Conservation (phyloP, 2,113 vertebrate genomes). For the Mugil cephalus region DNA sequence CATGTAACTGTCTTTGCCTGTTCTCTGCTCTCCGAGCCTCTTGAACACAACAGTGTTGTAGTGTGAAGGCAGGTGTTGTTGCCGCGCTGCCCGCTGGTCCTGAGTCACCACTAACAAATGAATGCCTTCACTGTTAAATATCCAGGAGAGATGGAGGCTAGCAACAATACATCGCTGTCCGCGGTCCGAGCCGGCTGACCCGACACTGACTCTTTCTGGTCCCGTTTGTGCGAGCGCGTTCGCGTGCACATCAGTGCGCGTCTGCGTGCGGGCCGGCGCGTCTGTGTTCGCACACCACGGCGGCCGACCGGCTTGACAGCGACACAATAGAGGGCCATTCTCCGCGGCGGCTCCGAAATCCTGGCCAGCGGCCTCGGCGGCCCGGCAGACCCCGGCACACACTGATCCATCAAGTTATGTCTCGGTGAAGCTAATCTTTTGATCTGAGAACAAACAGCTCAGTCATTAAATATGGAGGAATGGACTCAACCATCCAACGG, state of each 20-base stretch:
- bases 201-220: conserved; percentile 70
- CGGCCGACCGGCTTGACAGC: conserved; percentile 54
- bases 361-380: conserved; percentile 35
- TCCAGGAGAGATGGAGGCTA: conserved; percentile 61
- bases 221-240: conserved; percentile 50
- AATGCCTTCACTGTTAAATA: conserved; percentile 74
- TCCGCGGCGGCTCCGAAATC: conserved; percentile 47
- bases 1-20: background rate
- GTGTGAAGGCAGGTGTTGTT: conserved; percentile 75
- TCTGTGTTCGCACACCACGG: conserved; percentile 49
- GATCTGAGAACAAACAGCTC: conserved; percentile 64
- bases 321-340: conserved; percentile 69
- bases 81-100: conserved; percentile 55
- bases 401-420: conserved; percentile 64
- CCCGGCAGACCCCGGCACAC: conserved; percentile 39
- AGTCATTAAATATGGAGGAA: conserved; percentile 55
- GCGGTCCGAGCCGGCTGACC: conserved; percentile 66
- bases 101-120: conserved; percentile 73
- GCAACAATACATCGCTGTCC: conserved; percentile 79
- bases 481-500: conserved; percentile 24
- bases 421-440: conserved; percentile 60
- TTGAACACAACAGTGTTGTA: conserved; percentile 50
- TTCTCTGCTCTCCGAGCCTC: background rate
- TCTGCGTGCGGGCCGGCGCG: conserved; percentile 54
- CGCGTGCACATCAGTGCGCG: conserved; percentile 39